Evolutionary conservation across 1,140 invertebrate species (phyloP), one percentile per base, ranked within the genome.

Genomic region (Phymorhynchus buccinoides): DNA sequence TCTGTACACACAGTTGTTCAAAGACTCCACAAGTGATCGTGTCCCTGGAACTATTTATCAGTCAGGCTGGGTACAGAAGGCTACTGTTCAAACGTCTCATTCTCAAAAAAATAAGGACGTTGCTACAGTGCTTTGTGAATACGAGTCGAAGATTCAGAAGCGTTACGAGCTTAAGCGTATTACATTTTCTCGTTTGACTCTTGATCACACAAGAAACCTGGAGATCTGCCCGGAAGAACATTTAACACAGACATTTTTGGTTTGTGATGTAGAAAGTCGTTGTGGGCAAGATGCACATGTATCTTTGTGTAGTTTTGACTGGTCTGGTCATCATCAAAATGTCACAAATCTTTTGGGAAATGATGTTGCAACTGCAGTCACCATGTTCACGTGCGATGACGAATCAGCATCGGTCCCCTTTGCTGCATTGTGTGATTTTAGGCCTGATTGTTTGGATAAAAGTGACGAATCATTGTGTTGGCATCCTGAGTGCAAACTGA

Each of bases 371-470:
- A 39, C 6, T 14, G 9, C 32, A 1, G n/a, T n/a, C 27, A 22
- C 18, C 41, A 48, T n/a, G 41, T 80, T 44, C 44, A 32, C 1
- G 3, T 44, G 78, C 30, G 78, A 48, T 39, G 78, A 42, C 30
- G 22, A 32, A 7, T 3, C 27, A 0, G 14, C 2, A 22, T n/a
- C 27, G 12, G 16, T 80, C 30, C 78, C 78, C 42, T 80, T 48
- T 42, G 52, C n/a, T 16, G 41, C 52, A 48, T 41, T 80, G 35
- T 80, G 78, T 48, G 78, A 80, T 48, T 52, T 48, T 42, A 22
- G 44, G 14, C 3, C 37, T 22, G 78, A 80, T 30, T 80, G 78
- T 30, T 39, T 30, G 0, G 78, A 52, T 48, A 42, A 39, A n/a
- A 41, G 35, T 80, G 78, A 80, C 22, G 78, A 80, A 80, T 2